Evolutionary conservation across 2,888 invertebrate species (phyloP).

Genomic region (Cantharis flavilabris): DNA sequence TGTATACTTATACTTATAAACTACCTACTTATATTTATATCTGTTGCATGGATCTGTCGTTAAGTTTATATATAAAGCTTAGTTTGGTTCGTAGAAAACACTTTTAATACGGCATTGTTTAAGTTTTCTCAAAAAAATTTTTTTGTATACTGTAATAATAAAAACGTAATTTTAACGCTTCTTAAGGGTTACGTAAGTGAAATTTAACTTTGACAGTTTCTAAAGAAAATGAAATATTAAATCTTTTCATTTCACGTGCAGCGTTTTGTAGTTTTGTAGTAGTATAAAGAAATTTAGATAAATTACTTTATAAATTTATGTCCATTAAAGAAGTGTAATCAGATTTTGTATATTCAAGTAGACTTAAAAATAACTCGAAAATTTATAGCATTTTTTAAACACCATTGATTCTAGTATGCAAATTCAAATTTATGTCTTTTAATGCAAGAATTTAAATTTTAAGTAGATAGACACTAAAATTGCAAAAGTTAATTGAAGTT

Average conservation of each 20-base stretch:
- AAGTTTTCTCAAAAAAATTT: background rate
- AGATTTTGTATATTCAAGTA: background rate
- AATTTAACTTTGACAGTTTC: slow-evolving; percentile 1
- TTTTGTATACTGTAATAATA: background rate
- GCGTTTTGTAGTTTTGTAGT: background rate
- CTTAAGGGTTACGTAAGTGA: background rate
- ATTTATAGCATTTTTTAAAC: background rate
- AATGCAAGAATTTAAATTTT: background rate
- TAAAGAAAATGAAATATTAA: background rate
- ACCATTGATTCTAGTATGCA: background rate
- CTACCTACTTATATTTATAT: background rate
- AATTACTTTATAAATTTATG: background rate
- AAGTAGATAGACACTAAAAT: background rate
- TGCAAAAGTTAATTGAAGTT: background rate
- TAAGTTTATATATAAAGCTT: background rate
- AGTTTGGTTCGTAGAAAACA: background rate
- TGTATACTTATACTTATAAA: background rate
- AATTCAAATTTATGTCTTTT: background rate
- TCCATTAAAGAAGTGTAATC: background rate
- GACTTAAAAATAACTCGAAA: background rate
- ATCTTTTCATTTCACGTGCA: slow-evolving; percentile 2
- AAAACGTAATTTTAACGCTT: background rate
- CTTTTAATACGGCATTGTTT: background rate
- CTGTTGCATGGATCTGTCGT: background rate
- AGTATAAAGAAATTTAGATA: background rate